Evolutionary conservation across 37 sponge, comb jelly and placozoan species (phyloP).

Genomic region (Aphrocallistes beatrix): DNA sequence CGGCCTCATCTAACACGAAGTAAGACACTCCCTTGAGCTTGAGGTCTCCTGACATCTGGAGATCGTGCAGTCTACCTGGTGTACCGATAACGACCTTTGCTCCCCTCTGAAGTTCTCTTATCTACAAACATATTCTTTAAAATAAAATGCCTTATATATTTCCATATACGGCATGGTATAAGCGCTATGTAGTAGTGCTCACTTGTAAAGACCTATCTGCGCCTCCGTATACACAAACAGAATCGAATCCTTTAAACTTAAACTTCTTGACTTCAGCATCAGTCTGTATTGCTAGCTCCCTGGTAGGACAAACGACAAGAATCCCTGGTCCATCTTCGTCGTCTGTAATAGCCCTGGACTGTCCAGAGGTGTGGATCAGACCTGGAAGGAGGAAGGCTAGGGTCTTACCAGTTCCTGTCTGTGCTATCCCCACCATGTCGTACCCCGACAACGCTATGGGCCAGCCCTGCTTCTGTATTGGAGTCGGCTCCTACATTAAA

Average conservation of each 20-base stretch:
- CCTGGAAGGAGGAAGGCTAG: constrained; percentile 90
- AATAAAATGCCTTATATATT: constrained; percentile 40
- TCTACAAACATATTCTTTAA: background rate
- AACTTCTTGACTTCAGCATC: constrained; percentile 80
- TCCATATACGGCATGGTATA: no score
- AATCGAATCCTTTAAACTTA: constrained; percentile 48
- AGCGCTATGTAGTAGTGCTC: constrained; percentile 21
- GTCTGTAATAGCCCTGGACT: constrained; percentile 46
- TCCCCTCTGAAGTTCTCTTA: background rate
- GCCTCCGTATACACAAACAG: constrained; percentile 96
- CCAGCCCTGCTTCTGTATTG: constrained; percentile 69
- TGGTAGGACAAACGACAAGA: constrained; percentile 76
- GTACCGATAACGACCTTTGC: constrained; percentile 47
- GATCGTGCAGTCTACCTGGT: constrained; percentile 87
- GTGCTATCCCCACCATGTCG: constrained; percentile 94
- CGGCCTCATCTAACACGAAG: constrained; percentile 94
- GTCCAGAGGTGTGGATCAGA: constrained; percentile 85
- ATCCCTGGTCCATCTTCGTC: constrained; percentile 71
- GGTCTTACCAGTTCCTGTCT: constrained; percentile 98
- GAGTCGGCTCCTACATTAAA: background rate
- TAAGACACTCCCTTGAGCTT: constrained; percentile 61
- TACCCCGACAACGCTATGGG: constrained; percentile 73
- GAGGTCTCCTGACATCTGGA: constrained; percentile 58
- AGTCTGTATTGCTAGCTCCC: constrained; percentile 92
- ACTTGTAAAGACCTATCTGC: constrained; percentile 69